Percentiles rank a stretch among this genome's conserved stretches.
phyloP scores from a whole-genome alignment of 2,113 vertebrate species.

The Erythrolamprus reginae region DNA sequence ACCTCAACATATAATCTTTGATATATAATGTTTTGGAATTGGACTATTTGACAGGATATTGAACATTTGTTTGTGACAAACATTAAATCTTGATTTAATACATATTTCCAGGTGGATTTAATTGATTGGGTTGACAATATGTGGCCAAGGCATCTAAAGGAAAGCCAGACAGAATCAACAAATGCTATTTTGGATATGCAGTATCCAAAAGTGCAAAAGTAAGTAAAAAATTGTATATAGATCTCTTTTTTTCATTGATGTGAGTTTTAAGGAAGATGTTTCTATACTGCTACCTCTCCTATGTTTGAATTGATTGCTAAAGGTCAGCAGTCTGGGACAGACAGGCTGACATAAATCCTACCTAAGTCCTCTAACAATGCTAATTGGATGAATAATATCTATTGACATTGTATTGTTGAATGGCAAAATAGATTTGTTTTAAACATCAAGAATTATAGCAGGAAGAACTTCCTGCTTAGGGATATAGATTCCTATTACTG shows the following conservation, averaged over 20 bases:
- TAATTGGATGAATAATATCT: neutral
- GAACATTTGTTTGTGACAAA: neutral
- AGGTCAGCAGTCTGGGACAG: neutral
- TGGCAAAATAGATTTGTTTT: neutral
- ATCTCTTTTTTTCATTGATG: neutral
- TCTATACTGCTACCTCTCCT: neutral
- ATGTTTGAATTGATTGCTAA: neutral
- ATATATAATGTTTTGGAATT: neutral
- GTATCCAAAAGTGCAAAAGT: slow-evolving; percentile 99
- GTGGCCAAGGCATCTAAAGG: slow-evolving; percentile 97
- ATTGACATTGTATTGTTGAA: neutral
- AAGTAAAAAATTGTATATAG: slow-evolving; percentile 45
- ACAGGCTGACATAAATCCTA: neutral
- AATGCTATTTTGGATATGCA: slow-evolving; percentile 98
- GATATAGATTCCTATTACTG: neutral
- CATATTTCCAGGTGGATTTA: slow-evolving; percentile 83
- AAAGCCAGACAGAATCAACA: slow-evolving; percentile 94
- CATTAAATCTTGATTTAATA: slow-evolving; percentile 7
- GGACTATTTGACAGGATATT: neutral
- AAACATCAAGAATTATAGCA: neutral
- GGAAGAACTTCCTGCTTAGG: neutral
- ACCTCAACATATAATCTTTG: neutral
- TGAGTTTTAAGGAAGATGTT: neutral
- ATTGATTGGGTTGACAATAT: slow-evolving; percentile 99
- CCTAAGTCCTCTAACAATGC: neutral